A percentile compares a stretch with the other conserved stretches of the same genome.
Conservation (phyloP, 2,113 vertebrate species). For the Accipiter virgatus region DNA sequence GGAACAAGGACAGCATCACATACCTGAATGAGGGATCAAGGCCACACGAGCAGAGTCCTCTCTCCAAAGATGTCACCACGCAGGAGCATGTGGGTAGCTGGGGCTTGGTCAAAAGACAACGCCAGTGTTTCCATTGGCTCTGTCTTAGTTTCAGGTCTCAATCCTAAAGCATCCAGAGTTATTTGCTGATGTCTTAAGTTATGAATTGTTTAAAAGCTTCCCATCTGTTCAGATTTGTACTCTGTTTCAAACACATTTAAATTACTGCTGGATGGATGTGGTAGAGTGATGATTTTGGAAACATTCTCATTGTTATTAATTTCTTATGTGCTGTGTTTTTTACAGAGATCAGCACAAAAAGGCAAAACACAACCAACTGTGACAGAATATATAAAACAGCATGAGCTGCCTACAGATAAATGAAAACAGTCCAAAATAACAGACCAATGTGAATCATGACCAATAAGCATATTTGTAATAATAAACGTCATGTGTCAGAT, state of each 20-base stretch:
- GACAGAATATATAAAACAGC: conserved; percentile 47
- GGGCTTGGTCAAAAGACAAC: background rate
- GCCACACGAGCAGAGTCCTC: background rate
- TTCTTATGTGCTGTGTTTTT: conserved; percentile 1
- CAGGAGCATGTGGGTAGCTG: background rate
- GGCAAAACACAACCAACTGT: conserved; percentile 44
- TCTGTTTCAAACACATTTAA: conserved; percentile 10
- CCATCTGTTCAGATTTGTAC: conserved; percentile 14
- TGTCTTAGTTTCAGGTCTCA: background rate
- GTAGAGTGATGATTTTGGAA: background rate
- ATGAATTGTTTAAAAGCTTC: conserved; percentile 36
- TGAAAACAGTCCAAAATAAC: conserved; percentile 31
- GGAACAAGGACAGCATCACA: background rate
- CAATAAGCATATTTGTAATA: conserved; percentile 43
- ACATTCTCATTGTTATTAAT: conserved; percentile 1
- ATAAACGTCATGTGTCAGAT: conserved; percentile 54
- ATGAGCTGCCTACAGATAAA: conserved; percentile 52
- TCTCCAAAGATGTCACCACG: background rate
- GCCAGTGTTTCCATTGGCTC: background rate
- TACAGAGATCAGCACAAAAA: conserved; percentile 45
- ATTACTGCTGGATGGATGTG: conserved; percentile 9
- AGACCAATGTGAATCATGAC: conserved; percentile 43
- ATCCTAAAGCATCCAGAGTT: background rate
- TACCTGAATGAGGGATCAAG: background rate
- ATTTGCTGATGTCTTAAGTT: background rate